Conservation (phyloP, 2,113 vertebrate species). For the Cyphomyrus plagiostoma region DNA sequence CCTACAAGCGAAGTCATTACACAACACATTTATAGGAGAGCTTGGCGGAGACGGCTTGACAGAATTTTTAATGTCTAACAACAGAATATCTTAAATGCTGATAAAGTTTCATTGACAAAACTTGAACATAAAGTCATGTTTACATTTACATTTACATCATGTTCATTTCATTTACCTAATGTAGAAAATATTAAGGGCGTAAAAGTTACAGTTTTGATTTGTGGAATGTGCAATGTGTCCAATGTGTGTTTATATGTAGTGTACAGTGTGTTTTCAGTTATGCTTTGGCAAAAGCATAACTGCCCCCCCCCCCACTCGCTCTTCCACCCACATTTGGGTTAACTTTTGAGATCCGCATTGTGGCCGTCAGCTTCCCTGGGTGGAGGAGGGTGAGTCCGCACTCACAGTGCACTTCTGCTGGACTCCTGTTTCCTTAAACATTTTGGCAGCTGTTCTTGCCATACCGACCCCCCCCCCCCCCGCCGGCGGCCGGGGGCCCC, state of each 20-base stretch:
- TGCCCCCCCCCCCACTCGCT: not conserved
- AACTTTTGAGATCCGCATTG: not conserved
- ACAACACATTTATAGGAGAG: not conserved
- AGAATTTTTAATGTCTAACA: not conserved
- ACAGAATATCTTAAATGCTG: not conserved
- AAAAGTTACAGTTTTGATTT: not conserved
- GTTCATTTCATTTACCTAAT: not conserved
- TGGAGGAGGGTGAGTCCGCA: not conserved
- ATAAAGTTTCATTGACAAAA: not conserved
- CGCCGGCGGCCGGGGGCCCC: too few relatives aligned
- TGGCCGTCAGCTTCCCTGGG: not conserved
- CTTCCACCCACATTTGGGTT: not conserved
- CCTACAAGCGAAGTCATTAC: not conserved
- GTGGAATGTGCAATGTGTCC: not conserved
- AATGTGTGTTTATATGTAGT: not conserved
- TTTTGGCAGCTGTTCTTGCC: constrained; percentile 16
- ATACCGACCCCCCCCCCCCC: not conserved
- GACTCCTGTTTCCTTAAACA: constrained; percentile 8
- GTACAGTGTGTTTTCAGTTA: not conserved
- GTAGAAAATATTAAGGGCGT: not conserved
- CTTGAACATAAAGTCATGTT: not conserved
- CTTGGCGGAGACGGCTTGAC: not conserved
- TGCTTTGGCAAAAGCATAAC: not conserved
- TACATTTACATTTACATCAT: too few relatives aligned
- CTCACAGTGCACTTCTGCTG: not conserved